Base-by-base conservation (phyloP, 37 sponge, comb jelly and placozoan species). In the Beroe ovata region DNA sequence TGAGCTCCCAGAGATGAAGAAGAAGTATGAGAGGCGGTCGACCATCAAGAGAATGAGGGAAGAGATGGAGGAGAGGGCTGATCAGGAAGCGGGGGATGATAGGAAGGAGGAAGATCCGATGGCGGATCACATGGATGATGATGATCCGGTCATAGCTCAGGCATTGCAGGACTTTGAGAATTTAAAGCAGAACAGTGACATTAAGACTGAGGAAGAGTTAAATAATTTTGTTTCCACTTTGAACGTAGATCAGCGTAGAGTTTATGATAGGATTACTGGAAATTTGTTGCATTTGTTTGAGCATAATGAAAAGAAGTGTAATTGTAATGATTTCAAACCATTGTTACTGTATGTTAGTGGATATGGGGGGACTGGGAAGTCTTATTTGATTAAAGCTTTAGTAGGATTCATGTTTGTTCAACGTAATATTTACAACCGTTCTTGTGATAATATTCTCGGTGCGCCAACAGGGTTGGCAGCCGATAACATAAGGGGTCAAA, bases 391-490 rank as follows among this genome's bases (percentile, higher is more conserved):
- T 38, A 40, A 77, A 14, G 66, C 93, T n/a, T 29, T 47, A 21
- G 91, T 90, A 8, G 71, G 71, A 25, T 69, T 36, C 36, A 4
- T 69, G 21, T 69, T 6, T 29, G 38, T 34, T 8, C 38, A 29
- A 19, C 3, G 4, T 33, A 8, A 35, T 25, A 28, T 69, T 36
- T 4, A 69, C 8, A 20, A 20, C 1, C 26, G 25, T 33, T 6
- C 25, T 8, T 36, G 20, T 36, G 39, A 64, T 34, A 33, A 8
- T 28, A 37, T 71, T 28, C 39, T 92, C 0, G 91, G 71, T 33
- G 90, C 91, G 58, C 89, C 91, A 16, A 92, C 90, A 38, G 93
- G 89, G 8, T 33, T 91, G 4, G 91, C 91, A 30, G 90, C 94
- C 2, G 37, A 29, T 11, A 89, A 91, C 39, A 69, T 92, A 4